Percentiles rank a stretch among this genome's conserved stretches.
Conservation (phyloP, 2,113 vertebrate genomes). For the Corythoichthys haematopterus region DNA sequence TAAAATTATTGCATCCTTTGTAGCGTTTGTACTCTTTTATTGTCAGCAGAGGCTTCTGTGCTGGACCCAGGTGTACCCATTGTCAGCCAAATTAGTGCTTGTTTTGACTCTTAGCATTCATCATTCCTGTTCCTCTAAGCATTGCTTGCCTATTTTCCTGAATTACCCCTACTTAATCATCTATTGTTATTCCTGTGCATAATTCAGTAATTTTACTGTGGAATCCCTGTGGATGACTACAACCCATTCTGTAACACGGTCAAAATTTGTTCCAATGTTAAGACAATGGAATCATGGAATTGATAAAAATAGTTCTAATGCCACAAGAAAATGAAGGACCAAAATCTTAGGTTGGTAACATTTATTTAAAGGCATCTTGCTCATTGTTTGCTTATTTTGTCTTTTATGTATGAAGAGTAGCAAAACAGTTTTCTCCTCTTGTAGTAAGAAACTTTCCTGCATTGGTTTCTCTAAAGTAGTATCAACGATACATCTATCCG, state of each 20-base stretch:
- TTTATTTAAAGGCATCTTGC: neutral
- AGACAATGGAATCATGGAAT: neutral
- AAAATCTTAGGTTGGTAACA: neutral
- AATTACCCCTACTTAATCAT: slow-evolving; percentile 47
- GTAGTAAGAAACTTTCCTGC: neutral
- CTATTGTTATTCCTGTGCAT: slow-evolving; percentile 25
- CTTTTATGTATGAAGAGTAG: neutral
- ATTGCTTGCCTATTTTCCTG: slow-evolving; percentile 43
- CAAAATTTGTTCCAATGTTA: neutral
- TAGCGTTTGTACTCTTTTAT: slow-evolving; percentile 16
- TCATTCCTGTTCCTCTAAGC: slow-evolving; percentile 59
- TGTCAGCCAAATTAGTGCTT: slow-evolving; percentile 45
- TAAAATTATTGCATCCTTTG: slow-evolving; percentile 7
- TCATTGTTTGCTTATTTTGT: neutral
- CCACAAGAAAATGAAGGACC: neutral
- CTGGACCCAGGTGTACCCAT: slow-evolving; percentile 45
- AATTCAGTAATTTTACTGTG: slow-evolving; percentile 27
- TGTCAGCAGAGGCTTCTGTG: slow-evolving; percentile 10
- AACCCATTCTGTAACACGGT: neutral
- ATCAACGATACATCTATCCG: neutral
- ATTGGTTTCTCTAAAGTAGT: neutral
- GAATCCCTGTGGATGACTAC: neutral
- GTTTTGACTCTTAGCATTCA: slow-evolving; percentile 46
- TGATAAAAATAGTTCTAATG: neutral
- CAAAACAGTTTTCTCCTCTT: too few relatives aligned